Evolutionary conservation across 2,797 vertebrate genomes (phyloP), one percentile per base, ranked within the genome.

Genomic region (Pampus argenteus): DNA sequence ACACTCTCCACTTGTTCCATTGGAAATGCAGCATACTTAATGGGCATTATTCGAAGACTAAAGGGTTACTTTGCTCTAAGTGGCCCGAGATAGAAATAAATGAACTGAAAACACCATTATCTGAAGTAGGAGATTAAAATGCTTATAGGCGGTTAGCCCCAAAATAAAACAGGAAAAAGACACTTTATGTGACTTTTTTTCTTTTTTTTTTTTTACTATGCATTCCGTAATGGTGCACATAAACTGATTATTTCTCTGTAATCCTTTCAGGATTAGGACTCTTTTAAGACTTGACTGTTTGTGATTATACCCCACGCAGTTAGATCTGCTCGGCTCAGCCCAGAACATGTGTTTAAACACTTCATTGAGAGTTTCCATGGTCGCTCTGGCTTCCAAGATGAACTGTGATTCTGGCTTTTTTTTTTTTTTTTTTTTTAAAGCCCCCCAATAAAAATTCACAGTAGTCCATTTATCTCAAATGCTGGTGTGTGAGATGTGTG

Each of bases 271-370:
- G 88, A 92, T 92, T 88, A 82, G 64, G 40, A 23, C 48, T 81
- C 78, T 85, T 87, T 85, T 83, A 82, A 91, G 86, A 78, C 76
- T 75, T 66, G 66, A 52, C 92, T 93, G 93, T 91, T 92, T 90
- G 89, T 91, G 78, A 93, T 94, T 93, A 91, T 89, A 81, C 88
- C 91, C 86, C 91, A 93, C 90, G 48, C 90, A 90, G 89, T 80
- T 82, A 73, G 72, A 82, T 83, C 82, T 70, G 82, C 61, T 65
- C 58, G 66, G 74, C 85, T 83, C 78, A 75, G 86, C 68, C 75
- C 71, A 77, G 63, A 94, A 92, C 92, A 93, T 89, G 88, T 93
- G 92, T 89, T 94, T 67, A 92, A 94, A 90, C 86, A 89, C 91
- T 93, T 91, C 76, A 83, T 79, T 81, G 66, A 86, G 86, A 86